phyloP scores from a whole-genome alignment of 53 echinoderm and acorn worm genomes.

The Arbacia lixula region DNA sequence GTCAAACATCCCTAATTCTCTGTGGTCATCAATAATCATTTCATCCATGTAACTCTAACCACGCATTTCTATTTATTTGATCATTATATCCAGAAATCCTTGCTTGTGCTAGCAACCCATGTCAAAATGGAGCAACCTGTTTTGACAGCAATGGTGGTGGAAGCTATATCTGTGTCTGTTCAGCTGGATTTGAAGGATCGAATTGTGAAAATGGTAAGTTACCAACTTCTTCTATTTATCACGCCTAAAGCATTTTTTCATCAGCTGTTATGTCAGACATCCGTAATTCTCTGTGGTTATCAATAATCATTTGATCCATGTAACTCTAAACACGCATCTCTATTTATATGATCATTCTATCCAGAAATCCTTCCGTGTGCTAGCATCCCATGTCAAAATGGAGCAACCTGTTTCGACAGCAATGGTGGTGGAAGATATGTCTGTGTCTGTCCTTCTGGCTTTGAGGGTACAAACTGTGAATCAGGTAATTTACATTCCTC shows the following conservation, averaged over 20 bases:
- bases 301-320: too few relatives aligned
- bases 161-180: conserved; percentile 50
- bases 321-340: too few relatives aligned
- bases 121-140: conserved; percentile 50
- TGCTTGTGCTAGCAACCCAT: conserved; percentile 36
- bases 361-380: conserved; percentile 19
- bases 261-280: too few relatives aligned
- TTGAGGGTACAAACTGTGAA: conserved; percentile 59
- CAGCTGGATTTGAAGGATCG: conserved; percentile 44
- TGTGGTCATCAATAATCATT: too few relatives aligned
- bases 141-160: conserved; percentile 18
- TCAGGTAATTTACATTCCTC: conserved; percentile 50
- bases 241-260: too few relatives aligned
- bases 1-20: too few relatives aligned
- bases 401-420: conserved; percentile 42
- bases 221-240: too few relatives aligned
- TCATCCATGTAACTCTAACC: too few relatives aligned
- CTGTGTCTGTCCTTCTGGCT: conserved; percentile 52
- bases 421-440: conserved; percentile 20
- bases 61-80: too few relatives aligned
- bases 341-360: too few relatives aligned
- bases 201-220: conserved; percentile 60
- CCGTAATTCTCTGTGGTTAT: too few relatives aligned
- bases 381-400: conserved; percentile 42
- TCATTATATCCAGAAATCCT: conserved; percentile 4